Percentiles rank a stretch among this genome's conserved stretches.
These are phyloP conservation scores for Trinectes maculatus DNA, from an alignment of 2,113 vertebrate genomes.

Conservation along the genomic window DNA sequence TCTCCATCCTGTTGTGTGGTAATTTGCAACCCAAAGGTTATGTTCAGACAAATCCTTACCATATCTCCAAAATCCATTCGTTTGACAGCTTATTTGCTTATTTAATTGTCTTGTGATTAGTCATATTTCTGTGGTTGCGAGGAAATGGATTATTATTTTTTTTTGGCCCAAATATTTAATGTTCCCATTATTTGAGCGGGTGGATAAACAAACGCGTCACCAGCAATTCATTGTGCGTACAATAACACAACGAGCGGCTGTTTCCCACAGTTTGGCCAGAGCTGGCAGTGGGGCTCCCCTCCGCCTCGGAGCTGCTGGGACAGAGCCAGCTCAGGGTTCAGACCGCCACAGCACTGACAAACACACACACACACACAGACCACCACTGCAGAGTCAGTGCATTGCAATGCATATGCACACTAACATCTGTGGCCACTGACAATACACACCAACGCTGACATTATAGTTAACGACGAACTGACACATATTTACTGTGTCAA, in stretches of 20 bases:
- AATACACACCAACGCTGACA: neutral
- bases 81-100: conserved; percentile 72
- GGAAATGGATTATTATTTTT: conserved; percentile 81
- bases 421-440: conserved; percentile 11
- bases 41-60: conserved; percentile 68
- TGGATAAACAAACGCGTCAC: conserved; percentile 83
- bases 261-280: conserved; percentile 80
- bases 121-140: conserved; percentile 62
- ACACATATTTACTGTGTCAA: no score
- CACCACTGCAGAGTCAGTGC: conserved; percentile 44
- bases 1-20: conserved; percentile 39
- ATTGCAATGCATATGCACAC: neutral
- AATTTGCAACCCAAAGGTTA: conserved; percentile 65
- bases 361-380: conserved; percentile 35
- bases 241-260: conserved; percentile 78
- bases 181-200: conserved; percentile 82
- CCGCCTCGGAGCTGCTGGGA: conserved; percentile 60
- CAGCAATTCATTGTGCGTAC: conserved; percentile 75
- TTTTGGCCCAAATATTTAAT: conserved; percentile 84
- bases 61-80: conserved; percentile 58
- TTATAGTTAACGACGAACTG: no score
- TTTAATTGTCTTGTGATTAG: conserved; percentile 71
- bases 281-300: conserved; percentile 56
- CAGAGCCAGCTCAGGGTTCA: conserved; percentile 53
- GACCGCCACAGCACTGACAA: conserved; percentile 58